Conservation (phyloP, 2,888 invertebrate species). For the Mesochorus sp. region DNA sequence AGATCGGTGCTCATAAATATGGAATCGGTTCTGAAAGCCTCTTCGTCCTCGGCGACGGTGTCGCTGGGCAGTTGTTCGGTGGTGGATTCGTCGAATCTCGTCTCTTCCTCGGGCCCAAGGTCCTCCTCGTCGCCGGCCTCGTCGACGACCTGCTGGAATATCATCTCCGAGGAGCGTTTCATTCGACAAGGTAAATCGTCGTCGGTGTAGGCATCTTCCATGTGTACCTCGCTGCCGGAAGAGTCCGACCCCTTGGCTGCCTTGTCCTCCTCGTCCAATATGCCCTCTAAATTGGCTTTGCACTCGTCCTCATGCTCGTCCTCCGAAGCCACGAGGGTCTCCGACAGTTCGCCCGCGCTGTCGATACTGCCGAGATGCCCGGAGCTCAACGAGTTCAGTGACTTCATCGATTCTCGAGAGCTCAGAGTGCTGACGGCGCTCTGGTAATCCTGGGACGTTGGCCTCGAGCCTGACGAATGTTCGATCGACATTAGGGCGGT, state of each 20-base stretch:
- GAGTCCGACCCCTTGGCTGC: conserved; percentile 69
- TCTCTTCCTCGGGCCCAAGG: conserved; percentile 81
- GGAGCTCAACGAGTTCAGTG: conserved; percentile 94
- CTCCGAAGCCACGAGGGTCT: conserved; percentile 95
- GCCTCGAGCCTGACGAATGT: conserved; percentile 87
- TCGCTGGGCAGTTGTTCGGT: conserved; percentile 49
- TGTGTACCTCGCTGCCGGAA: conserved; percentile 69
- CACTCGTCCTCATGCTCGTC: conserved; percentile 86
- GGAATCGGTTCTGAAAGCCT: conserved; percentile 53
- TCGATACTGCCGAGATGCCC: conserved; percentile 95
- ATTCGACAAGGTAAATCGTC: conserved; percentile 84
- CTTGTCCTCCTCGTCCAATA: conserved; percentile 79
- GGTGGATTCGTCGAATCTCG: conserved; percentile 60
- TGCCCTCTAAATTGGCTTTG: conserved; percentile 83
- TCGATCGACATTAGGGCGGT: conserved; percentile 92
- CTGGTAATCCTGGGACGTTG: conserved; percentile 92
- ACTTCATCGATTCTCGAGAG: conserved; percentile 94
- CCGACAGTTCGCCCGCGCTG: conserved; percentile 92
- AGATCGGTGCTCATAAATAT: conserved; percentile 59
- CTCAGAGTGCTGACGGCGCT: conserved; percentile 94
- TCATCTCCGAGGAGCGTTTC: conserved; percentile 96
- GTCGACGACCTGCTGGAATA: conserved; percentile 88
- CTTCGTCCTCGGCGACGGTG: conserved; percentile 87
- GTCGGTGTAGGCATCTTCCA: conserved; percentile 82
- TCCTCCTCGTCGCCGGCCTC: conserved; percentile 83